Percentiles rank a stretch among this genome's conserved stretches.
Conservation (phyloP, 2,888 invertebrate species). For the Xestia sexstrigata region DNA sequence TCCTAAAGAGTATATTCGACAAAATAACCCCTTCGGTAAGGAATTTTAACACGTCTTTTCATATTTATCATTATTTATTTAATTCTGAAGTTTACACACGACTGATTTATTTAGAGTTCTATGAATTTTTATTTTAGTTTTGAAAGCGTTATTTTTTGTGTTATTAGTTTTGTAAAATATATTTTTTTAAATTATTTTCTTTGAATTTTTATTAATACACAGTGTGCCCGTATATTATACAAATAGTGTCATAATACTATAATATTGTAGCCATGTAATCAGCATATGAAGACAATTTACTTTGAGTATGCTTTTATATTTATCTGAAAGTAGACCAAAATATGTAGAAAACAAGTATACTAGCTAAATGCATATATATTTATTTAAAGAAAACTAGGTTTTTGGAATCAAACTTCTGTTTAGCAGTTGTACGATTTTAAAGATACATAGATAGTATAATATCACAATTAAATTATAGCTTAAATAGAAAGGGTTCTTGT, state of each 20-base stretch:
- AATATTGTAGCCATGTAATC: constrained; percentile 85
- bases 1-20: constrained; percentile 91
- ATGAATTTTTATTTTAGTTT: constrained; percentile 76
- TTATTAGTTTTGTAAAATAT: constrained; percentile 82
- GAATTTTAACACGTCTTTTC: constrained; percentile 90
- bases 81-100: constrained; percentile 82
- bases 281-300: constrained; percentile 85
- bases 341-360: constrained; percentile 83
- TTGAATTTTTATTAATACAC: constrained; percentile 80
- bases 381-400: constrained; percentile 67
- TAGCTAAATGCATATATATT: constrained; percentile 81
- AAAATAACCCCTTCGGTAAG: constrained; percentile 92
- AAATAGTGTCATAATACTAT: constrained; percentile 83
- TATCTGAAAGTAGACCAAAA: constrained; percentile 84
- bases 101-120: constrained; percentile 82
- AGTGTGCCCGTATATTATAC: constrained; percentile 87
- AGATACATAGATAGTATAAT: constrained; percentile 53
- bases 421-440: constrained; percentile 63
- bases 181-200: constrained; percentile 73
- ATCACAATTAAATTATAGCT: constrained; percentile 53
- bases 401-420: constrained; percentile 57
- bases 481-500: constrained; percentile 54
- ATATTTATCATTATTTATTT: constrained; percentile 81
- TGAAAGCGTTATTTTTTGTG: constrained; percentile 82
- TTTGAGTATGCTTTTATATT: constrained; percentile 88